A percentile compares a stretch with the other conserved stretches of the same genome.
phyloP scores from a whole-genome alignment of 37 sponge, comb jelly and placozoan genomes.

The Halichondria panicea region DNA sequence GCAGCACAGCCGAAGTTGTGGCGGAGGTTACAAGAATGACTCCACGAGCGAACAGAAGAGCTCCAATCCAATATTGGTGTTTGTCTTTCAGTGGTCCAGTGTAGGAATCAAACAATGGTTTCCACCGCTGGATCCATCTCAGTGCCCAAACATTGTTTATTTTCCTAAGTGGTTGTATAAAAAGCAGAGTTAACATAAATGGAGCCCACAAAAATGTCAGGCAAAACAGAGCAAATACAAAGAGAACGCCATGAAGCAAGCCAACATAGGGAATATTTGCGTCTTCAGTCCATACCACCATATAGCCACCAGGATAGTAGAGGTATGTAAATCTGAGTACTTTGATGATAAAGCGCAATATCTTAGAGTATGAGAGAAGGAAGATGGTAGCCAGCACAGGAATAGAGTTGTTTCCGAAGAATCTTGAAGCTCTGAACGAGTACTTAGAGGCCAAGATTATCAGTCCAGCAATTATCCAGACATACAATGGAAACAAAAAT shows the following conservation, averaged over 20 bases:
- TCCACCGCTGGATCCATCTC: too few species aligned
- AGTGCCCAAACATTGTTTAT: background rate
- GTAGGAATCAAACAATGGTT: slow-evolving; percentile 28
- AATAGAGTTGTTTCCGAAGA: slow-evolving; percentile 13
- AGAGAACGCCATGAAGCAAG: background rate
- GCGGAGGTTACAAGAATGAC: background rate
- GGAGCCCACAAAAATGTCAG: background rate
- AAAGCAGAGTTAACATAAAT: background rate
- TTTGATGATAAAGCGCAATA: background rate
- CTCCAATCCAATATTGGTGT: slow-evolving; percentile 5
- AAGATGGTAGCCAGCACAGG: slow-evolving; percentile 17
- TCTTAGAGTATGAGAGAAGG: slow-evolving; percentile 24
- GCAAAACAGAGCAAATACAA: background rate
- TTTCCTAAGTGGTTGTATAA: background rate
- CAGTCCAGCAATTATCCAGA: background rate
- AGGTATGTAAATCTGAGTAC: background rate
- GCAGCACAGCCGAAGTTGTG: background rate
- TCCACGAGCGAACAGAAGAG: background rate
- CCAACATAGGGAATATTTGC: background rate
- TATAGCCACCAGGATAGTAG: background rate
- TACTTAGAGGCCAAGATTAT: background rate
- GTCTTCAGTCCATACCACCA: background rate
- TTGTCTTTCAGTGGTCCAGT: slow-evolving; percentile 8
- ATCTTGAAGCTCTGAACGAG: background rate
- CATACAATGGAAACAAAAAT: slow-evolving; percentile 19